Evolutionary conservation across 2,797 vertebrate genomes (phyloP).

Genomic region (Hemitrygon akajei): DNA sequence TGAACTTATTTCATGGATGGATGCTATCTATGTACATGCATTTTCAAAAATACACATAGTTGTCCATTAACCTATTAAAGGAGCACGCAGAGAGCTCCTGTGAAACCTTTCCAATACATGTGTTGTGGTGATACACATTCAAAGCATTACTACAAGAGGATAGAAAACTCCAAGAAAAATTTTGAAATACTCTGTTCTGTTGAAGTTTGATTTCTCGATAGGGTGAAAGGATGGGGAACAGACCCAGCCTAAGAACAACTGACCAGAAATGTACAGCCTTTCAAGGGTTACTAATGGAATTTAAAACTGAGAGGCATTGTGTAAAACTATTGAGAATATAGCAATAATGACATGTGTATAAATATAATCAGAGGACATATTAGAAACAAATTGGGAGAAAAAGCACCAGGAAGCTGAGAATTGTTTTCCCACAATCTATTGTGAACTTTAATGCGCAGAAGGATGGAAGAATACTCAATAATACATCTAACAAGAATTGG

Average conservation of each 20-base stretch:
- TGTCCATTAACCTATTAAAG: neutral
- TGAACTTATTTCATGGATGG: neutral
- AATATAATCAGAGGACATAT: neutral
- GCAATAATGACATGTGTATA: neutral
- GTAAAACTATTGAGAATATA: neutral
- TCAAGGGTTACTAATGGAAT: neutral
- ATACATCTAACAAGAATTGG: neutral
- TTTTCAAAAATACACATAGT: neutral
- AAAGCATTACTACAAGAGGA: neutral
- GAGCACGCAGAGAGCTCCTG: neutral
- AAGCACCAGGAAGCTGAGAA: no score
- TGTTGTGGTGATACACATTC: neutral
- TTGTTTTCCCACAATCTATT: neutral
- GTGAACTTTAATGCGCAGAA: neutral
- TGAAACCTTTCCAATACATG: neutral
- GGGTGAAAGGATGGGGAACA: neutral
- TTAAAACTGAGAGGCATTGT: neutral
- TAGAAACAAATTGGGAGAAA: neutral
- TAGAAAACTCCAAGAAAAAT: neutral
- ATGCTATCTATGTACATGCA: neutral
- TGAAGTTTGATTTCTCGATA: neutral
- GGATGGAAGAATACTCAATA: neutral
- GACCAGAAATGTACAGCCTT: neutral
- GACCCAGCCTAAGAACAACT: neutral
- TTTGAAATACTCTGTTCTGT: neutral